phyloP scores from a whole-genome alignment of 2,888 invertebrate species.

The Thecocarcelia acutangulata region DNA sequence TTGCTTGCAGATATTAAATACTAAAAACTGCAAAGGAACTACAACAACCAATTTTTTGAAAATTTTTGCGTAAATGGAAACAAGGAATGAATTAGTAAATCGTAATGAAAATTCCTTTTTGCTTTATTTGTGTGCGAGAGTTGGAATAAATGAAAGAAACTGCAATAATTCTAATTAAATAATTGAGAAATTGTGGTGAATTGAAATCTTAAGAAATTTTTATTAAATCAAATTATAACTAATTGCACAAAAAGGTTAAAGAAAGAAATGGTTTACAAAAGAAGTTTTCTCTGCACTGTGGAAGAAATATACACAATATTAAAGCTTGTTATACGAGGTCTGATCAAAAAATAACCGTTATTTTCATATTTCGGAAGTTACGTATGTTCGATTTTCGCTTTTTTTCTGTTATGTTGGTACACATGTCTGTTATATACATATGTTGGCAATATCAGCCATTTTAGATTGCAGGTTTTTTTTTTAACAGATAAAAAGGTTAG shows the following conservation, averaged over 20 bases:
- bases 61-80: constrained; percentile 11
- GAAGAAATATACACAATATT: too few species aligned
- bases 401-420: too few species aligned
- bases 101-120: constrained; percentile 3
- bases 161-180: constrained; percentile 63
- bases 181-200: constrained; percentile 56
- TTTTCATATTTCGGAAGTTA: too few species aligned
- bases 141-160: constrained; percentile 31
- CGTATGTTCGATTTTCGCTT: too few species aligned
- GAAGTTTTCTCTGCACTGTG: too few species aligned
- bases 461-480: too few species aligned
- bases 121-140: constrained; percentile 13
- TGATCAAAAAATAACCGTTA: too few species aligned
- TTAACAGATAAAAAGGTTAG: too few species aligned
- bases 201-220: constrained; percentile 33
- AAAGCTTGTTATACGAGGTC: too few species aligned
- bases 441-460: too few species aligned
- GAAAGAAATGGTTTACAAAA: background rate
- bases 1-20: constrained; percentile 42
- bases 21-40: constrained; percentile 4
- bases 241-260: background rate
- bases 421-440: too few species aligned
- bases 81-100: constrained; percentile 37
- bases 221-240: constrained; percentile 35
- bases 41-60: constrained; percentile 28